phyloP scores from a whole-genome alignment of 2,797 vertebrate genomes.

The Prionace glauca region DNA sequence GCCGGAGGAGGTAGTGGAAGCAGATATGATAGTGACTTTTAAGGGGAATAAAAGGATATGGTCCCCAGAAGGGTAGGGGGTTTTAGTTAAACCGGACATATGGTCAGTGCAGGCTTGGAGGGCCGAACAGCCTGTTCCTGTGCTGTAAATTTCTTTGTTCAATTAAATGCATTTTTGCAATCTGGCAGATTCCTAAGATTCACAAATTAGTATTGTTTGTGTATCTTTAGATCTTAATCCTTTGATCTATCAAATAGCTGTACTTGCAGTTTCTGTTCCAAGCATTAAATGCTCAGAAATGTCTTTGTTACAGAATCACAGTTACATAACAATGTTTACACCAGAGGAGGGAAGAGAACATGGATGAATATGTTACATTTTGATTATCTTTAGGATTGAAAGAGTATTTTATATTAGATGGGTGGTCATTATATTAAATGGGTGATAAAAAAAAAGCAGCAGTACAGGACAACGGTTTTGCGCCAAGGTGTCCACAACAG shows the following conservation, averaged over 20 bases:
- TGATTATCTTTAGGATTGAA: not conserved
- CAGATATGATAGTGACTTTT: too few species aligned
- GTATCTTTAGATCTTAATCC: not conserved
- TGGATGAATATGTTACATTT: not conserved
- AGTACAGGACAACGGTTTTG: too few species aligned
- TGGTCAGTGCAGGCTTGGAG: too few species aligned
- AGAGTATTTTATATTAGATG: not conserved
- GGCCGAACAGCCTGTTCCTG: too few species aligned
- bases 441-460: not conserved
- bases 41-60: too few species aligned
- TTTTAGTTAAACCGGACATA: too few species aligned
- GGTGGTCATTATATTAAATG: not conserved
- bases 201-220: slow-evolving; percentile 6
- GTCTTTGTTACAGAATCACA: not conserved
- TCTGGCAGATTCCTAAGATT: not conserved
- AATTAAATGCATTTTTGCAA: not conserved
- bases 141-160: too few species aligned
- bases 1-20: too few species aligned
- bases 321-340: not conserved
- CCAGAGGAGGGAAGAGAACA: not conserved
- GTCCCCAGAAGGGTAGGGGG: too few species aligned
- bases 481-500: too few species aligned
- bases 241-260: not conserved
- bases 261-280: not conserved
- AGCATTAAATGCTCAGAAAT: not conserved